These are phyloP conservation scores for Drosophila formosana DNA, from an alignment of 2,888 invertebrate genomes.

Conservation along the genomic window DNA sequence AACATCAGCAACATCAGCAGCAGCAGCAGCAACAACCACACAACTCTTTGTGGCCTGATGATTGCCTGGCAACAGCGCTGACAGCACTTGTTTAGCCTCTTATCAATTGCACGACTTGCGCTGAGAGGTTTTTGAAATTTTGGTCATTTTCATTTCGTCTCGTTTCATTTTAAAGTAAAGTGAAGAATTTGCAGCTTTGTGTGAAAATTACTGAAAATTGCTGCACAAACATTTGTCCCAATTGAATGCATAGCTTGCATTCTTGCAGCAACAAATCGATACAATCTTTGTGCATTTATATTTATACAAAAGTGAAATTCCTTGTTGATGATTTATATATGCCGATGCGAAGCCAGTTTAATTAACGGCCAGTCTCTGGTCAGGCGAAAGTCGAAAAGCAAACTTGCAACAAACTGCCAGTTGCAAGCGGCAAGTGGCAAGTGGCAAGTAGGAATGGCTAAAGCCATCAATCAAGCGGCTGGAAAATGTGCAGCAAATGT, in stretches of 20 bases:
- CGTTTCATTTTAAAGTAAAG: not conserved
- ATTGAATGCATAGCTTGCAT: not conserved
- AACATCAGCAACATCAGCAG: not conserved
- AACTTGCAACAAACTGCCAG: slow-evolving; percentile 7
- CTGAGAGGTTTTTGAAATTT: not conserved
- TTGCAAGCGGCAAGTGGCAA: slow-evolving; percentile 3
- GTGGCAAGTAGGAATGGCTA: slow-evolving; percentile 3
- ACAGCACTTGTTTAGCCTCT: not conserved
- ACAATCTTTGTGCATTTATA: not conserved
- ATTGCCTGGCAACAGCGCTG: slow-evolving; percentile 19
- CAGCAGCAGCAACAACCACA: no score
- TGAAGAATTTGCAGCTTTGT: no score
- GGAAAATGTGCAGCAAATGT: slow-evolving; percentile 45
- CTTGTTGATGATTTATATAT: slow-evolving; percentile 3
- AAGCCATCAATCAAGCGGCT: slow-evolving; percentile 55
- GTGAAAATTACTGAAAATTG: not conserved
- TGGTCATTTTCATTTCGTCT: not conserved
- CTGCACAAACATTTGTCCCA: not conserved
- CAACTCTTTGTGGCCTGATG: slow-evolving; percentile 27
- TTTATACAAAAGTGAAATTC: not conserved
- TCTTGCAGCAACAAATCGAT: not conserved
- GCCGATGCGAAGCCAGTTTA: slow-evolving; percentile 8
- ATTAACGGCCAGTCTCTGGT: slow-evolving; percentile 7
- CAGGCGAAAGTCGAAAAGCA: slow-evolving; percentile 14
- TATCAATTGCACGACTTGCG: slow-evolving; percentile 22